Evolutionary conservation across 2,797 vertebrate genomes (phyloP).

Genomic region (Hydrophis major): DNA sequence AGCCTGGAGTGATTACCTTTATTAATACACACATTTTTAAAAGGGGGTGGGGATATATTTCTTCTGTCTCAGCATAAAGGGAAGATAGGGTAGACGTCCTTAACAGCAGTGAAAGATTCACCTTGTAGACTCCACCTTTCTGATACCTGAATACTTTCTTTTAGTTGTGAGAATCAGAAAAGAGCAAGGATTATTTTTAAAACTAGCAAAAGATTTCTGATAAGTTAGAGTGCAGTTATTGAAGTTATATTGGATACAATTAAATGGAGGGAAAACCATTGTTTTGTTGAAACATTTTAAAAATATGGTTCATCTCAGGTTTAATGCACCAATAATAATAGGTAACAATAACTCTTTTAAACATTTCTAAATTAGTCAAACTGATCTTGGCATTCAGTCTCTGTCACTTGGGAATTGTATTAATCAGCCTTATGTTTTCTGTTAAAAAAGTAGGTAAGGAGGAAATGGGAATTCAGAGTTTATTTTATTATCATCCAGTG

Average conservation of each 20-base stretch:
- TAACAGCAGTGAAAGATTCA: not conserved
- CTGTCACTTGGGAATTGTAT: not conserved
- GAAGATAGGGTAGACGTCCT: not conserved
- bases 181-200: not conserved
- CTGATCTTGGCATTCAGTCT: not conserved
- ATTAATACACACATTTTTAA: not conserved
- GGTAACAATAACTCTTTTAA: not conserved
- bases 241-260: not conserved
- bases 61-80: not conserved
- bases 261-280: not conserved
- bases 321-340: not conserved
- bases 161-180: not conserved
- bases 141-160: not conserved
- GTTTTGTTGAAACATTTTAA: not conserved
- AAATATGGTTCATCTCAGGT: not conserved
- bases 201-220: not conserved
- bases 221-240: not conserved
- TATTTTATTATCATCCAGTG: not conserved
- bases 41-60: not conserved
- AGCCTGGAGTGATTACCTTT: not conserved
- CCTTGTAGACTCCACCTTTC: not conserved
- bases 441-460: rapidly evolving
- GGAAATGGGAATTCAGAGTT: not conserved
- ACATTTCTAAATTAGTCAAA: not conserved
- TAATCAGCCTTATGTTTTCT: not conserved